phyloP scores from a whole-genome alignment of 64 coral and sea anemone species.

The Trachythela sp. region DNA sequence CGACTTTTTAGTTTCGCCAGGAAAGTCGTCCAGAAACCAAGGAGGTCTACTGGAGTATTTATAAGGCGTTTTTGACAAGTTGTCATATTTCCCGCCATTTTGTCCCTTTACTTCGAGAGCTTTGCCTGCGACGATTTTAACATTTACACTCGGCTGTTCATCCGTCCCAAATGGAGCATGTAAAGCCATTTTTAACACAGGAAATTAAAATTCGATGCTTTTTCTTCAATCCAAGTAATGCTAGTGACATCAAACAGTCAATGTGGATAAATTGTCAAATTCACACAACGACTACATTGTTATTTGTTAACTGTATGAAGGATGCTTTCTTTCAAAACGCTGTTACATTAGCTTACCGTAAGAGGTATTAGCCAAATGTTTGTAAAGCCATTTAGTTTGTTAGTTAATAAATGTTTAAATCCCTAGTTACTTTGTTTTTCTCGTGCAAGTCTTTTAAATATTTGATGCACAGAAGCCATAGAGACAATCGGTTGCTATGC shows the following conservation, averaged over 20 bases:
- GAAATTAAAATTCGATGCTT: not conserved
- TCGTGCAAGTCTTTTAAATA: not conserved
- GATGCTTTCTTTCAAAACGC: not conserved
- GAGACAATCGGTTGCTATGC: not conserved
- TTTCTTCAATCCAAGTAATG: not conserved
- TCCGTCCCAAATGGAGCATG: not conserved
- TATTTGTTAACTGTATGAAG: not conserved
- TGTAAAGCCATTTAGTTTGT: not conserved
- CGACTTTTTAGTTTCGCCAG: not conserved
- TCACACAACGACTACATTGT: not conserved
- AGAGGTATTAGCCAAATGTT: not conserved
- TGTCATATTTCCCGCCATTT: not conserved
- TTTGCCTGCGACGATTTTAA: not conserved
- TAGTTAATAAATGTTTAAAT: not conserved
- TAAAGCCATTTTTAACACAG: not conserved
- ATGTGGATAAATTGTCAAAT: not conserved
- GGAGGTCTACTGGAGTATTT: not conserved
- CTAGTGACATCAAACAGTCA: not conserved
- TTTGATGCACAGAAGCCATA: not conserved
- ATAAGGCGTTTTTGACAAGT: not conserved
- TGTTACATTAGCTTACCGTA: not conserved
- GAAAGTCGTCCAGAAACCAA: not conserved
- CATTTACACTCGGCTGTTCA: not conserved
- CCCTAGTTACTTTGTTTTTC: not conserved
- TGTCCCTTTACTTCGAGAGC: not conserved